Conservation (phyloP, 2,888 invertebrate genomes). For the Lasius fuliginosus region DNA sequence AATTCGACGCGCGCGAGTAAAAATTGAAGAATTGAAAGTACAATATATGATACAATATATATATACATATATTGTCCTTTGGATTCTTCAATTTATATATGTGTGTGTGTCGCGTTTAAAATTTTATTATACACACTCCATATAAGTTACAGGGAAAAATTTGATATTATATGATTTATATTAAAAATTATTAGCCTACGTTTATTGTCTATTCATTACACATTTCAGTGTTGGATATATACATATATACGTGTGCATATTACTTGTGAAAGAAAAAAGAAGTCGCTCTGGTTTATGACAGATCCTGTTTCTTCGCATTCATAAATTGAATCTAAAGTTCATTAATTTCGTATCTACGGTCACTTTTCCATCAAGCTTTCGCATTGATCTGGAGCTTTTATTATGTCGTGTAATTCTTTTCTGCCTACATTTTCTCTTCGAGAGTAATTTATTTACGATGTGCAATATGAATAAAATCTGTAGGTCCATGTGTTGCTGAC, state of each 20-base stretch:
- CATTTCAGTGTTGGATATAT: neutral
- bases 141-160: neutral
- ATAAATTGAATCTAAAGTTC: neutral
- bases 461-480: slow-evolving; percentile 2
- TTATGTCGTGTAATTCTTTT: slow-evolving; percentile 20
- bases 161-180: neutral
- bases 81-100: neutral
- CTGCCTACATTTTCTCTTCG: slow-evolving; percentile 1
- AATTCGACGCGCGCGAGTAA: neutral
- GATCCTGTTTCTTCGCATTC: slow-evolving; percentile 18
- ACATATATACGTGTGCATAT: neutral
- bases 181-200: neutral
- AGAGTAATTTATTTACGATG: slow-evolving; percentile 25
- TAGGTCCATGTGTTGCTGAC: neutral
- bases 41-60: too few relatives aligned
- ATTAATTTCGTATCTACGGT: slow-evolving; percentile 7
- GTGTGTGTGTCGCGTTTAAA: neutral
- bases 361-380: slow-evolving; percentile 5
- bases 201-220: neutral
- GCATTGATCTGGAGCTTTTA: slow-evolving; percentile 32
- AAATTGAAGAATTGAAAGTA: too few relatives aligned
- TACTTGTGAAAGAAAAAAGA: neutral
- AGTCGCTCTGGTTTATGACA: slow-evolving; percentile 9
- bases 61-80: too few relatives aligned
- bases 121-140: neutral